Conservation (phyloP, 2,113 vertebrate genomes). For the Eclectus roratus region DNA sequence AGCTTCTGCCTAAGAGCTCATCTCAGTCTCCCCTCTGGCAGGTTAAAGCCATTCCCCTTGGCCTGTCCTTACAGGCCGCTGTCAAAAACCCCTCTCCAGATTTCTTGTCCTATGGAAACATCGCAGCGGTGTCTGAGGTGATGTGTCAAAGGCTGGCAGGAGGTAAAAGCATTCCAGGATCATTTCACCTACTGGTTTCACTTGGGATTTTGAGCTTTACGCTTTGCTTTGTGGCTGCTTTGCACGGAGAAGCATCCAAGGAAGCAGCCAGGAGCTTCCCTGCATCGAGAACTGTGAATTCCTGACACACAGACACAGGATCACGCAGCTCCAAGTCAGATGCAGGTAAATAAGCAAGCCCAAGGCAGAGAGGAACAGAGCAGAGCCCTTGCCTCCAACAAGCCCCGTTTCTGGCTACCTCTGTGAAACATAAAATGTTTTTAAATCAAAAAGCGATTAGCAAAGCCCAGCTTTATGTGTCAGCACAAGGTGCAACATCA, state of each 20-base stretch:
- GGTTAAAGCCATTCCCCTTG: neutral
- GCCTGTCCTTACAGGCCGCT: neutral
- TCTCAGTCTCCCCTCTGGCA: neutral
- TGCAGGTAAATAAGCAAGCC: neutral
- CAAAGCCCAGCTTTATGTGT: neutral
- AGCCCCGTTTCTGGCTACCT: neutral
- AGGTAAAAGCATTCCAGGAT: neutral
- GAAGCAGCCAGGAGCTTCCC: neutral
- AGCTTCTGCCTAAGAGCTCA: neutral
- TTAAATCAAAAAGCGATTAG: neutral
- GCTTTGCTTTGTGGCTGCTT: neutral
- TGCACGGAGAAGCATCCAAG: neutral
- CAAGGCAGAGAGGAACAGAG: neutral
- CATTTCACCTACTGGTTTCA: neutral
- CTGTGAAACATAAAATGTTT: neutral
- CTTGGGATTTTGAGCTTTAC: neutral
- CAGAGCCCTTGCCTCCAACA: neutral
- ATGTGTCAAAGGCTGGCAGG: neutral
- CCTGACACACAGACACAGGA: neutral
- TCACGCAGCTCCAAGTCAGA: neutral
- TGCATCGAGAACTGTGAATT: rapidly evolving
- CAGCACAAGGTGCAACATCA: neutral
- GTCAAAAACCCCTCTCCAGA: neutral
- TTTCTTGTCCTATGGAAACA: neutral
- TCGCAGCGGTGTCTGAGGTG: rapidly evolving